Base-by-base conservation (phyloP, 2,797 vertebrate species). In the Coluber constrictor region DNA sequence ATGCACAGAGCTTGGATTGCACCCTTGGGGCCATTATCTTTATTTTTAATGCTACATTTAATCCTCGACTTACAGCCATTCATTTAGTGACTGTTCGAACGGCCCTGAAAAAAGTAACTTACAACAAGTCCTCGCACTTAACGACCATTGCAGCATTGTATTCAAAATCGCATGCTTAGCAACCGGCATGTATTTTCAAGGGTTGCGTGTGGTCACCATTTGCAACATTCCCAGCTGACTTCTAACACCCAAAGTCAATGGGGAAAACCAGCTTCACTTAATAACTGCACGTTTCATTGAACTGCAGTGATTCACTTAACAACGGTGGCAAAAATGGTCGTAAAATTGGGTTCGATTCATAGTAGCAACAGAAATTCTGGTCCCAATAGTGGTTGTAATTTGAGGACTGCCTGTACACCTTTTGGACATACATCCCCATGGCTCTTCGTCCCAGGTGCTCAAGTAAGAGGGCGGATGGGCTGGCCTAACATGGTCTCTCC, bases 121-220 rank as follows among this genome's bases (percentile, higher is more conserved):
- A 16, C 15, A 70, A 70, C 13, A 70, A 74, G 15, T 74, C 32
- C 66, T 37, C 2, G 15, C 66, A 18, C 10, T 32, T 70, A 37
- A 37, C 3, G n/a, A 18, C 66, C 15, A 32, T 32, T 8, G 66
- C 6, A 32, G n/a, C 66, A 16, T 61, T 32, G 29, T 7, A 37
- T 32, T 32, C 66, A 32, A 70, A 32, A 70, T 18, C 3, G 15
- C n/a, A 37, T 8, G 15, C 66, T 70, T 32, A 70, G 66, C 15
- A 18, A 70, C n/a, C 0, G 1, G n/a, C 15, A 32, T 3, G 13
- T 16, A 6, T 7, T n/a, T 32, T n/a, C 5, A 2, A 70, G n/a
- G 66, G 66, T 70, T 70, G n/a, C 66, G 18, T 11, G 61, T 4
- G 66, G 15, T 16, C 13, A 8, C n/a, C 5, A 16, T 8, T 70